Evolutionary conservation across 2,113 vertebrate species (phyloP), one percentile per base, ranked within the genome.

Genomic region (Holacanthus passer): DNA sequence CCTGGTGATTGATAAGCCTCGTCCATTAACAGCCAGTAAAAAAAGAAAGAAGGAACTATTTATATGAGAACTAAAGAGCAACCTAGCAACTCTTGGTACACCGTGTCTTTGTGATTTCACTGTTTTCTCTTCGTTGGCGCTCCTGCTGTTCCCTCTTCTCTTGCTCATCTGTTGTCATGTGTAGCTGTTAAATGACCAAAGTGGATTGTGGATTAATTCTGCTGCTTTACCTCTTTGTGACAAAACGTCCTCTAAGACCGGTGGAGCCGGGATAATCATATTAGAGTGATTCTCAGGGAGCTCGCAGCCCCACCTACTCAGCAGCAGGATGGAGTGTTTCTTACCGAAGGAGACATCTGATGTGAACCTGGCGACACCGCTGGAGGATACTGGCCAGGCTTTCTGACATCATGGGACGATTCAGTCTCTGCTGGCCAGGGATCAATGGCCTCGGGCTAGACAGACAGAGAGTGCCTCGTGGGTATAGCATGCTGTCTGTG

Each of bases 401-500:
- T 39, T 53, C 74, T 88, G 84, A 86, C 81, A 89, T 91, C 82
- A 87, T 78, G 86, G 91, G 87, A 88, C 81, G 75, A 69, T 68
- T 16, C 1, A 19, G 52, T 58, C 82, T 70, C 73, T 31, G 66
- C 58, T 88, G 82, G 79, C 10, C 41, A 37, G 48, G 52, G 73
- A 90, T 92, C 81, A 84, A 37, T 82, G 71, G 37, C 41, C 75
- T 80, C 59, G 31, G 56, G 45, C 35, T 47, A 37, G 48, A 85
- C 63, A 59, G 53, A 65, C 76, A 37, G 59, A 71, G 52, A 60
- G 45, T 59, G 39, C 2, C 69, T 31, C 32, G 13, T 47, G 71
- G 62, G 43, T 65, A 35, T 13, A 14, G 63, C 48, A 63, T 56
- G 19, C 52, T n/a, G 64, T 52, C 14, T 48, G 12, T 62, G 20